Conservation (phyloP, 2,797 vertebrate species). For the Phataginus tetradactyla region DNA sequence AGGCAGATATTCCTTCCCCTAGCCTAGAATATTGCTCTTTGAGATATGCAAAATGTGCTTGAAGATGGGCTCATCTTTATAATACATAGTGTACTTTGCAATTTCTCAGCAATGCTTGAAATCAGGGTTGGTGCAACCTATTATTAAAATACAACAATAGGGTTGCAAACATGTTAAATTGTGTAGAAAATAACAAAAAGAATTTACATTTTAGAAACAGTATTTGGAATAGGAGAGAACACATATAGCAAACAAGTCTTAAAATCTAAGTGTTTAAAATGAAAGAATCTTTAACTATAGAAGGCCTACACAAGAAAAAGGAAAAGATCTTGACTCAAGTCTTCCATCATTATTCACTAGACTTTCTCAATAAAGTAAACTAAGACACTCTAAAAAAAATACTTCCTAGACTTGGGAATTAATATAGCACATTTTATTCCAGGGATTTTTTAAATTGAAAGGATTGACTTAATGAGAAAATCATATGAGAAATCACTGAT, state of each 20-base stretch:
- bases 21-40: neutral
- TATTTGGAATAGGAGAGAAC: neutral
- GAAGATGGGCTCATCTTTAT: neutral
- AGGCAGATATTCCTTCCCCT: neutral
- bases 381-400: neutral
- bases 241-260: neutral
- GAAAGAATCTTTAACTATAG: neutral
- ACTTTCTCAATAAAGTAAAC: neutral
- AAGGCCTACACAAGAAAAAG: neutral
- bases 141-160: neutral
- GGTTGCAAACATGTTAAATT: neutral
- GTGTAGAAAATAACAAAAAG: neutral
- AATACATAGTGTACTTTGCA: neutral
- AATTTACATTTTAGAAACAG: neutral
- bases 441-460: neutral
- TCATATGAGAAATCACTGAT: neutral
- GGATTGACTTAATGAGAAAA: neutral
- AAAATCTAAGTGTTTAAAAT: neutral
- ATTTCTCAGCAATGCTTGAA: slow-evolving; percentile 1
- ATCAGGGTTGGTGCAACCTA: neutral
- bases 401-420: neutral
- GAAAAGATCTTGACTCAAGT: neutral
- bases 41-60: slow-evolving; percentile 25
- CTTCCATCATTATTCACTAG: neutral
- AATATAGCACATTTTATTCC: neutral